Conservation (phyloP, 2,797 vertebrate genomes). For the Chaetodon trifasciatus region DNA sequence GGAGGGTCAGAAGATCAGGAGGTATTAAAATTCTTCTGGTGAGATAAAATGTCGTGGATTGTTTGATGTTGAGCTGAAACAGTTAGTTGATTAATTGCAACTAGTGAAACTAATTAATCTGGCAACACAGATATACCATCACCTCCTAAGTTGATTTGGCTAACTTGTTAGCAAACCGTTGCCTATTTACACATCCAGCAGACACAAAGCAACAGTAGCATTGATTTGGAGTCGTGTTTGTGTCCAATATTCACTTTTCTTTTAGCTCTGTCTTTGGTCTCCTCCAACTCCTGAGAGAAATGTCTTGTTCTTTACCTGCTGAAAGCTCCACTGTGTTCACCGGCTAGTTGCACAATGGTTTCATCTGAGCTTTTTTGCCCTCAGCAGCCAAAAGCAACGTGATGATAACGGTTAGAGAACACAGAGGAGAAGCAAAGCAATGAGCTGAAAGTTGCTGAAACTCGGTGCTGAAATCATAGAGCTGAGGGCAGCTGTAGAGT, state of each 20-base stretch:
- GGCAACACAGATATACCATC: neutral
- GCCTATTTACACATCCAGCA: neutral
- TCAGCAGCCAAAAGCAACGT: too few relatives aligned
- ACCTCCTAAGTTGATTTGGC: neutral
- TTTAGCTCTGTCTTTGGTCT: neutral
- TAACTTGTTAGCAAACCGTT: neutral
- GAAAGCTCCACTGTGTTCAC: neutral
- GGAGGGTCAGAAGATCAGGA: neutral
- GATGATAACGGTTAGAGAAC: neutral
- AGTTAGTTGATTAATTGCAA: neutral
- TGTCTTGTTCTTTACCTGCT: neutral
- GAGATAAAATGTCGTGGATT: constrained; percentile 9
- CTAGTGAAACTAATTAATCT: neutral
- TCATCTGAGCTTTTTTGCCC: too few relatives aligned
- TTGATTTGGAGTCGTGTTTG: neutral
- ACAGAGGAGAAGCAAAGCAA: neutral
- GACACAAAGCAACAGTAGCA: neutral
- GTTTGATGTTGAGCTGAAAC: constrained; percentile 30
- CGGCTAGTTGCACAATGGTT: too few relatives aligned
- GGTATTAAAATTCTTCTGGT: constrained; percentile 30
- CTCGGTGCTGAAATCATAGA: neutral
- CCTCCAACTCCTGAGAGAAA: neutral
- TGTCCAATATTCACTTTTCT: neutral
- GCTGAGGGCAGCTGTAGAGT: neutral
- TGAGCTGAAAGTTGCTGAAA: neutral